A percentile compares a stretch with the other conserved stretches of the same genome.
These are phyloP conservation scores for Elymnias hypermnestra DNA, from an alignment of 1,140 invertebrate genomes.

Conservation along the genomic window DNA sequence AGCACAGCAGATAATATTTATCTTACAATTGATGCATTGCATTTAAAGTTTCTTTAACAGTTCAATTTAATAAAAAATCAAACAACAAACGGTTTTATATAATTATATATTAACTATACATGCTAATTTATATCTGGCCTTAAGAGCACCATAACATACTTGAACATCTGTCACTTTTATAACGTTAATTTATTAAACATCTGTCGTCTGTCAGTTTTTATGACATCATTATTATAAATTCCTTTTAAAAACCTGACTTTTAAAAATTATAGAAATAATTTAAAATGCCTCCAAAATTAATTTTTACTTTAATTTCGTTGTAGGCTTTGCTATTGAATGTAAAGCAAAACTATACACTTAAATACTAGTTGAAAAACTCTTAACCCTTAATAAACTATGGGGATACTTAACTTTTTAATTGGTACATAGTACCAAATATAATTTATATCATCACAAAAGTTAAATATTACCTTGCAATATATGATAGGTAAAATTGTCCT, in stretches of 20 bases:
- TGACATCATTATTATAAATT: too few species aligned
- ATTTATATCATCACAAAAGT: conserved; percentile 39
- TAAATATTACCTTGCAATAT: conserved; percentile 22
- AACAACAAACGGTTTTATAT: conserved; percentile 56
- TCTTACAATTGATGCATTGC: conserved; percentile 73
- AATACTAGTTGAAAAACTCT: too few species aligned
- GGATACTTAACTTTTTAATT: conserved; percentile 37
- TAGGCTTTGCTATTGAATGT: too few species aligned
- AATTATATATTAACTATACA: conserved; percentile 44
- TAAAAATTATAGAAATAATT: too few species aligned
- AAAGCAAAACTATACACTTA: too few species aligned
- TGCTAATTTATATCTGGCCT: conserved; percentile 50
- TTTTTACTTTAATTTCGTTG: too few species aligned
- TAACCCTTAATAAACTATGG: conserved; percentile 15
- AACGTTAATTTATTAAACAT: too few species aligned
- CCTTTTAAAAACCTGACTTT: too few species aligned
- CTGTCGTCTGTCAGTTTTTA: too few species aligned
- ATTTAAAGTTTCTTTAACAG: conserved; percentile 64
- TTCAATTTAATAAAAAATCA: conserved; percentile 73
- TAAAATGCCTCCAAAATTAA: too few species aligned
- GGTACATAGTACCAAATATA: conserved; percentile 58
- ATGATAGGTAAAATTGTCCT: conserved; percentile 11
- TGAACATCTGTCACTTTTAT: conserved; percentile 13
- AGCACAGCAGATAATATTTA: conserved; percentile 67
- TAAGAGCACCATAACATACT: conserved; percentile 22